phyloP scores from a whole-genome alignment of 2,113 vertebrate species.

The Nematolebias whitei region DNA sequence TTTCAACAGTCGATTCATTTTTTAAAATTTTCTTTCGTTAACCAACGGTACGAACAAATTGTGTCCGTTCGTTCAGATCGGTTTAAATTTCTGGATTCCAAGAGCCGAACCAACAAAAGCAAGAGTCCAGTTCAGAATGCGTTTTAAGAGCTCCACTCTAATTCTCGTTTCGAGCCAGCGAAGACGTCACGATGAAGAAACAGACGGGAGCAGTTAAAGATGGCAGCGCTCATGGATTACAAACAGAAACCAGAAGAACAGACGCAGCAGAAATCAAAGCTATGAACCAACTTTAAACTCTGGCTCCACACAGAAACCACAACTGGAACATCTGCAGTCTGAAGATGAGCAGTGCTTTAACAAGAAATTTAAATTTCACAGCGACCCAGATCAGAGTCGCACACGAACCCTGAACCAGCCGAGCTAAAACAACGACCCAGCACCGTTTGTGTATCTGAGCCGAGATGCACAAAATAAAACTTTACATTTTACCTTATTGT shows the following conservation, averaged over 20 bases:
- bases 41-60: too few relatives aligned
- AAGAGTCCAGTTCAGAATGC: neutral
- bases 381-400: too few relatives aligned
- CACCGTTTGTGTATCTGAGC: too few relatives aligned
- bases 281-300: neutral
- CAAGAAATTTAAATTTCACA: too few relatives aligned
- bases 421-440: neutral
- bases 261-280: constrained; percentile 29
- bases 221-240: neutral
- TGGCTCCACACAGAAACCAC: constrained; percentile 4
- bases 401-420: neutral
- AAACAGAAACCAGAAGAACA: constrained; percentile 18
- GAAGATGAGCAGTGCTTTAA: constrained; percentile 6
- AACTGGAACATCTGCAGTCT: constrained; percentile 13
- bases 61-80: too few relatives aligned
- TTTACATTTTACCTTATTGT: too few relatives aligned
- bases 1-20: too few relatives aligned
- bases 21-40: too few relatives aligned
- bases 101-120: constrained; percentile 32
- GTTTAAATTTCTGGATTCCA: constrained; percentile 3
- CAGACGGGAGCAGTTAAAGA: constrained; percentile 27
- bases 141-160: constrained; percentile 4
- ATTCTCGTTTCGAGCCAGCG: constrained; percentile 10
- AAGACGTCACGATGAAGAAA: constrained; percentile 6
- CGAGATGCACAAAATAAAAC: too few relatives aligned